Evolutionary conservation across 1,140 invertebrate species (phyloP).

Genomic region (Oryctes rhinoceros): DNA sequence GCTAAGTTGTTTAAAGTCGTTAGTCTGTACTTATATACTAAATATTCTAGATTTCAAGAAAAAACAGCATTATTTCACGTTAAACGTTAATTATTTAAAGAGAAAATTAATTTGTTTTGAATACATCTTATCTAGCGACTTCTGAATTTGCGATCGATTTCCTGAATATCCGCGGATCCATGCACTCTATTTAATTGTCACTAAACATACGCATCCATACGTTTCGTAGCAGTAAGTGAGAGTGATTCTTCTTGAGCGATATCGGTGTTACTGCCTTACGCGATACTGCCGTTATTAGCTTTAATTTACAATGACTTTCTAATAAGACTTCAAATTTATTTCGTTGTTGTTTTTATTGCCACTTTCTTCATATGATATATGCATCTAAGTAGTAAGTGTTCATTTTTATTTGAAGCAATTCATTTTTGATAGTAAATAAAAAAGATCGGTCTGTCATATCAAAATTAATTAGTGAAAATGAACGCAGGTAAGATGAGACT

Average conservation of each 20-base stretch:
- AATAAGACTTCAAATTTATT: not conserved
- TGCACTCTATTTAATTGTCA: not conserved
- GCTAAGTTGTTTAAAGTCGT: too few relatives aligned
- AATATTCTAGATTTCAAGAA: too few relatives aligned
- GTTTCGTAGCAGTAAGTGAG: not conserved
- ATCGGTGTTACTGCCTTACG: not conserved
- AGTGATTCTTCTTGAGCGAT: not conserved
- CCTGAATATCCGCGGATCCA: not conserved
- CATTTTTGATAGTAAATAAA: too few relatives aligned
- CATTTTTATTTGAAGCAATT: too few relatives aligned
- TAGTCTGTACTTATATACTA: too few relatives aligned
- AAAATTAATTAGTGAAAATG: too few relatives aligned
- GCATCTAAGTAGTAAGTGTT: too few relatives aligned
- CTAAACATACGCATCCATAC: not conserved
- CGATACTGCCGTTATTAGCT: not conserved
- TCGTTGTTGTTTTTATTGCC: not conserved
- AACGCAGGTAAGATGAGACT: too few relatives aligned
- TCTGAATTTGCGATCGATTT: not conserved
- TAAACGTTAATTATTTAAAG: not conserved
- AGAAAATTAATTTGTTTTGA: not conserved
- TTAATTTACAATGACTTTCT: constrained; percentile 15
- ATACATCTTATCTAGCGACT: not conserved
- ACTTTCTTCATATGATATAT: not conserved
- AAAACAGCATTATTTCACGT: too few relatives aligned
- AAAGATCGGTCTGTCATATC: too few relatives aligned